Conservation (phyloP, 2,888 invertebrate species). For the Hanleya hanleyi region DNA sequence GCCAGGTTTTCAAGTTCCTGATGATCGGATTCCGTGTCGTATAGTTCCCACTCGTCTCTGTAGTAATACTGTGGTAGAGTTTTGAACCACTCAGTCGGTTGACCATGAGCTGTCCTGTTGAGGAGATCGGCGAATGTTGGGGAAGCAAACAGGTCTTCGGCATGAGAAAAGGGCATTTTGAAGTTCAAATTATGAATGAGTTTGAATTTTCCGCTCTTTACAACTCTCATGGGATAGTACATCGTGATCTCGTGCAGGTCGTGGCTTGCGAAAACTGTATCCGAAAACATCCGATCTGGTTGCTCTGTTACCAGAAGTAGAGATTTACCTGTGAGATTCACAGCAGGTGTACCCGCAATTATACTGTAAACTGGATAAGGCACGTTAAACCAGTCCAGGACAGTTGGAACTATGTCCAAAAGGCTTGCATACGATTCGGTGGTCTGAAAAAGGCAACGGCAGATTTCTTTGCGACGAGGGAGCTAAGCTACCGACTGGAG, state of each 20-base stretch:
- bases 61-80: slow-evolving; percentile 1
- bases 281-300: slow-evolving; percentile 68
- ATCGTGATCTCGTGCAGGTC: too few species aligned
- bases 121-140: slow-evolving; percentile 91
- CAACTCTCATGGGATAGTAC: slow-evolving; percentile 93
- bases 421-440: slow-evolving; percentile 85
- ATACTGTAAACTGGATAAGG: slow-evolving; percentile 63
- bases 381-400: slow-evolving; percentile 86
- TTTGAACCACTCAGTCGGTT: slow-evolving; percentile 10
- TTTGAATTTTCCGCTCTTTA: slow-evolving; percentile 85
- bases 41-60: slow-evolving; percentile 16
- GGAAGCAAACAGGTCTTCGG: slow-evolving; percentile 91
- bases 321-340: slow-evolving; percentile 79
- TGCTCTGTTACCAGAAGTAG: slow-evolving; percentile 81
- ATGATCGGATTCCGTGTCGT: slow-evolving; percentile 81
- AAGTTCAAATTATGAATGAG: slow-evolving; percentile 92
- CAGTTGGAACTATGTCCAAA: slow-evolving; percentile 87
- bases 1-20: slow-evolving; percentile 84
- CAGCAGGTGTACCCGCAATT: too few species aligned
- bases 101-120: slow-evolving; percentile 74
- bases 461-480: too few species aligned
- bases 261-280: slow-evolving; percentile 83
- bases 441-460: slow-evolving; percentile 58
- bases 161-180: slow-evolving; percentile 90
- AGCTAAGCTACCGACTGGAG: too few species aligned